A percentile compares a stretch with the other conserved stretches of the same genome.
These are phyloP conservation scores for Aphidius ervi DNA, from an alignment of 1,140 invertebrate genomes.

Conservation along the genomic window DNA sequence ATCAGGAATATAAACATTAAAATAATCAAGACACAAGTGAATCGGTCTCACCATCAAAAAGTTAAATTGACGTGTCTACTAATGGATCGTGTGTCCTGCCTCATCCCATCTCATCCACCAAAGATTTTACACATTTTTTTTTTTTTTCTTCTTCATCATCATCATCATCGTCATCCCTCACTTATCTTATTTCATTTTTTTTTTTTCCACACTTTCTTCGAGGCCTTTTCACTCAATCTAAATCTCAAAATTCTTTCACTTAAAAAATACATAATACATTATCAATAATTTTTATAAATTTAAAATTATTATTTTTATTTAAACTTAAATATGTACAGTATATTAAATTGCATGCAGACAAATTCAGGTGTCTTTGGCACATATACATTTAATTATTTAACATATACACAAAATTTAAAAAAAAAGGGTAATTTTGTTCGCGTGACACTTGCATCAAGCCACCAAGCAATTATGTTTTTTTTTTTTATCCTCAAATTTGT, in stretches of 20 bases:
- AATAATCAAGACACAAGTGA: too few relatives aligned
- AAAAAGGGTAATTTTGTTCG: slow-evolving; percentile 41
- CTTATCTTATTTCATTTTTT: slow-evolving; percentile 11
- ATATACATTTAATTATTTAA: neutral
- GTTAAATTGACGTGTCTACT: slow-evolving; percentile 53
- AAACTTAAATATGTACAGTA: too few relatives aligned
- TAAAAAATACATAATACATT: too few relatives aligned
- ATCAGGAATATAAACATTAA: too few relatives aligned
- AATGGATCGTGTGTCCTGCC: slow-evolving; percentile 45
- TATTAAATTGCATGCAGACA: too few relatives aligned
- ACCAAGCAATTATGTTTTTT: slow-evolving; percentile 45
- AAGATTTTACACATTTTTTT: slow-evolving; percentile 26
- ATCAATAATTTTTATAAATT: too few relatives aligned
- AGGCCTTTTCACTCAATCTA: neutral
- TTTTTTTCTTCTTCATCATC: slow-evolving; percentile 24
- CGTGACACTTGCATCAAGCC: slow-evolving; percentile 39
- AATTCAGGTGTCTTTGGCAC: neutral
- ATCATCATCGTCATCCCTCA: slow-evolving; percentile 18
- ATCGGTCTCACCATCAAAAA: slow-evolving; percentile 39
- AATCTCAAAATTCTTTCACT: too few relatives aligned
- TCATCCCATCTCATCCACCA: slow-evolving; percentile 29
- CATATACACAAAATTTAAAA: neutral
- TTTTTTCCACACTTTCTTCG: slow-evolving; percentile 18
- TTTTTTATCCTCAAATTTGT: slow-evolving; percentile 12
- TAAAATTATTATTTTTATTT: too few relatives aligned